Base-by-base conservation (phyloP, 2,113 vertebrate species). In the Passer domesticus region DNA sequence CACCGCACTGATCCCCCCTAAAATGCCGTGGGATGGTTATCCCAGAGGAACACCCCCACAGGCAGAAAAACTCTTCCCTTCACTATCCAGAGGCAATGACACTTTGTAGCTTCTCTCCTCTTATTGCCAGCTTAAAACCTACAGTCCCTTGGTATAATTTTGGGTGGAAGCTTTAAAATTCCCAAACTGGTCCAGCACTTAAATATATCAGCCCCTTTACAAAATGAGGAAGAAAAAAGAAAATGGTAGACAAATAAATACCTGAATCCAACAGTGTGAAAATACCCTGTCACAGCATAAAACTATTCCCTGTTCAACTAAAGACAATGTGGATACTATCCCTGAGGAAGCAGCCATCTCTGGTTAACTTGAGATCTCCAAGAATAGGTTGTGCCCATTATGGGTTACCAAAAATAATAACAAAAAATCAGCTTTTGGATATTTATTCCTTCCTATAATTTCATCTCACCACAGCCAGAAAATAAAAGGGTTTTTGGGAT, bases 271-370 rank as follows among this genome's bases (percentile, higher is more conserved):
- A 68, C 66, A 88, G 86, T 2, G 5, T 92, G 90, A 86, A 91
- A 95, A 91, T 90, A 94, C 95, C 94, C 87, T 94, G 96, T 95
- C 67, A 47, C 92, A 94, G 94, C 81, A 78, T 78, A n/a, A 91
- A 85, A 87, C 85, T 91, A 81, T 67, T 96, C 91, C 90, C 95
- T 87, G 95, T 73, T 77, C 89, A 95, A 93, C 94, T 92, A 88
- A 95, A 93, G 68, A 93, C 81, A 81, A 94, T 14, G 86, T 95
- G 94, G 96, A 97, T 96, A 94, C 93, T 96, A 93, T 98, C 97
- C 98, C 98, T 98, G 98, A 98, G 98, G 96, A 92, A 95, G 95
- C 83, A 95, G 92, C 95, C 87, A 85, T 95, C 82, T 96, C 92
- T 92, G 94, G 90, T 80, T 55, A 89, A 80, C 50, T 56, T 49